These are phyloP conservation scores for Nemotelus pantherinus DNA, from an alignment of 2,888 invertebrate species.

Conservation along the genomic window DNA sequence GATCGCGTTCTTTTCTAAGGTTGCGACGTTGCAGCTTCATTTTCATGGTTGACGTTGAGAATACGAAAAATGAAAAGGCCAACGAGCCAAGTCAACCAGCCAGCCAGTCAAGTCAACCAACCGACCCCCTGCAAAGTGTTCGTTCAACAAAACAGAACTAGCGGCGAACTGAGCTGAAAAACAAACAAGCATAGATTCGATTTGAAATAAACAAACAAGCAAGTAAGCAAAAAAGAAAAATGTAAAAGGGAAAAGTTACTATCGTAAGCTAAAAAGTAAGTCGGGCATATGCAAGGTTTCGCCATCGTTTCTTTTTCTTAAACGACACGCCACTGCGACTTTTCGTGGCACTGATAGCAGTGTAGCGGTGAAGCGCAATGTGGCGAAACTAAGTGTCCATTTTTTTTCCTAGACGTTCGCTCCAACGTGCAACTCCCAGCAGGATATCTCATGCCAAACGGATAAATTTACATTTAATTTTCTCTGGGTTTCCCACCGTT, in stretches of 20 bases:
- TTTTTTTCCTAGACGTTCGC: not conserved
- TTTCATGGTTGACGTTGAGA: not conserved
- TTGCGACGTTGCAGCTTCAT: not conserved
- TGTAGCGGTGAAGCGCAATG: not conserved
- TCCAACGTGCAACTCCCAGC: slow-evolving; percentile 24
- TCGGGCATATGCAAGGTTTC: slow-evolving; percentile 42
- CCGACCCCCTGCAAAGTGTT: not conserved
- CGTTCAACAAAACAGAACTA: not conserved
- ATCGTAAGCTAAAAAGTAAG: slow-evolving; percentile 11
- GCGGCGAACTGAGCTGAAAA: not conserved
- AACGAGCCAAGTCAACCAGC: not conserved
- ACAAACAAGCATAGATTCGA: slow-evolving; percentile 21
- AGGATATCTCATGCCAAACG: slow-evolving; percentile 32
- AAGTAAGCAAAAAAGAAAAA: not conserved
- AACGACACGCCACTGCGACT: slow-evolving; percentile 1
- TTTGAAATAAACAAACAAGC: slow-evolving; percentile 37
- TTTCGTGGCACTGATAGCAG: not conserved
- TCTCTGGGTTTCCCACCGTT: slow-evolving; percentile 26
- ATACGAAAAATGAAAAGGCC: not conserved
- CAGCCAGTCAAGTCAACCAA: not conserved
- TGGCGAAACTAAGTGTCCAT: not conserved
- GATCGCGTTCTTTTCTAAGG: slow-evolving; percentile 9
- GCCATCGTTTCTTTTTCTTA: not conserved
- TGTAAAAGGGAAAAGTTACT: slow-evolving; percentile 17
- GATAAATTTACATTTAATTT: slow-evolving; percentile 43